Base-by-base conservation (phyloP, 92 coral and sea anemone genomes). In the Muricea muricata region DNA sequence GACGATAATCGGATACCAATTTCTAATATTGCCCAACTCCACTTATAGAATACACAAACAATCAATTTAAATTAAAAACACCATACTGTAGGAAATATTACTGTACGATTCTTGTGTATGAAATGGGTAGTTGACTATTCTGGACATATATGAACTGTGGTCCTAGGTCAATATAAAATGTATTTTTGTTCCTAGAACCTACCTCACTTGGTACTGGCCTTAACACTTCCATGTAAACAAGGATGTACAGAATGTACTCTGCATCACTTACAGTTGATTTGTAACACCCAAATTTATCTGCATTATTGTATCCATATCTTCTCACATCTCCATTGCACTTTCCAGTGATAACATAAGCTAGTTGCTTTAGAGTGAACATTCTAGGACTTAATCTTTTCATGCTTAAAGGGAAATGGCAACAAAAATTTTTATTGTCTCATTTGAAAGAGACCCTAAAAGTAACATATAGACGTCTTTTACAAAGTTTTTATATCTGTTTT, bases 151-250 rank as follows among this genome's bases (percentile, higher is more conserved):
- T 46, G 48, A 76, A 76, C 68, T 26, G 11, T 0, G 39, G 40
- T 52, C 32, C 82, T 31, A 76, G 40, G 34, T 76, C 82, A 55
- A 76, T 17, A 28, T 76, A 76, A 35, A 76, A 12, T 52, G 68
- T 60, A 76, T 1, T 76, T 21, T 55, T 4, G 26, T 29, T 76
- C 18, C 32, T 76, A 25, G 82, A 14, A 40, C 6, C 34, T 6
- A 30, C 66, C 6, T 31, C 63, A 0, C 67, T 66, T 26, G 60
- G 82, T 0, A 29, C 82, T 41, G 26, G 41, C 32, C 60, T 0
- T 15, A 76, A 50, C 10, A 76, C 33, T 13, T 76, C 37, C 18
- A 0, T 0, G 37, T 46, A 0, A 1, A 76, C 68, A 1, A 76
- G 12, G 25, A 46, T 60, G 21, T 60, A 24, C 45, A 76, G 10